These are phyloP conservation scores for Clarias batrachus DNA, from an alignment of 2,113 vertebrate species.

Conservation along the genomic window DNA sequence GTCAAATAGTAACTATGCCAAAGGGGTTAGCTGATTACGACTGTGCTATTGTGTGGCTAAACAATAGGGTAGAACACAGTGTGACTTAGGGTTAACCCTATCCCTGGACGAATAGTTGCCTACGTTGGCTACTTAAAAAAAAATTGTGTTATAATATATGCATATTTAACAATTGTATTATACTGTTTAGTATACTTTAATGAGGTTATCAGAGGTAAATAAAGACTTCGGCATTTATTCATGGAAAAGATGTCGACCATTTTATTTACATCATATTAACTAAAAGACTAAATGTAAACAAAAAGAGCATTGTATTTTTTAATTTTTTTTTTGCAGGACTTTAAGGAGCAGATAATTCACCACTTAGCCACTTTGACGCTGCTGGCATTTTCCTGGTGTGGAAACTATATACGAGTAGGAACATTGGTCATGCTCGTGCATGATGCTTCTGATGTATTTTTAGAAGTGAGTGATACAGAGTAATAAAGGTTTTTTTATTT, in stretches of 20 bases:
- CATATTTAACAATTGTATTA: not conserved
- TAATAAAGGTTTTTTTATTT: too few relatives aligned
- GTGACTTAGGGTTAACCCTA: not conserved
- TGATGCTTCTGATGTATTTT: slow-evolving; percentile 85
- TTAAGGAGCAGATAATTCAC: slow-evolving; percentile 86
- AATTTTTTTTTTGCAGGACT: slow-evolving; percentile 75
- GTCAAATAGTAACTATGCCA: not conserved
- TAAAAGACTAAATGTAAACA: not conserved
- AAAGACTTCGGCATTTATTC: not conserved
- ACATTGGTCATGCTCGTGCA: slow-evolving; percentile 88
- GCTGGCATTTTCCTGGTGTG: slow-evolving; percentile 88
- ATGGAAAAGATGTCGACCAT: not conserved
- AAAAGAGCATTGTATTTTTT: not conserved
- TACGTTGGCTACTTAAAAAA: not conserved
- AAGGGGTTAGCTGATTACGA: not conserved
- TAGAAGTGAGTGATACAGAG: slow-evolving; percentile 79
- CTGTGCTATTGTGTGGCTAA: not conserved
- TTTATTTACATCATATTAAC: not conserved
- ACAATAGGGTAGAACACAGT: not conserved
- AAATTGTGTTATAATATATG: not conserved
- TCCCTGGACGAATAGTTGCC: not conserved
- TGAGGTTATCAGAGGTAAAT: not conserved
- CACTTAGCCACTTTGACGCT: slow-evolving; percentile 86
- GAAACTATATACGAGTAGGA: slow-evolving; percentile 88
- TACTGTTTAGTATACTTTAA: not conserved